Percentiles rank a stretch among this genome's conserved stretches.
phyloP scores from a whole-genome alignment of 2,888 invertebrate species.

The Tachina grossa region DNA sequence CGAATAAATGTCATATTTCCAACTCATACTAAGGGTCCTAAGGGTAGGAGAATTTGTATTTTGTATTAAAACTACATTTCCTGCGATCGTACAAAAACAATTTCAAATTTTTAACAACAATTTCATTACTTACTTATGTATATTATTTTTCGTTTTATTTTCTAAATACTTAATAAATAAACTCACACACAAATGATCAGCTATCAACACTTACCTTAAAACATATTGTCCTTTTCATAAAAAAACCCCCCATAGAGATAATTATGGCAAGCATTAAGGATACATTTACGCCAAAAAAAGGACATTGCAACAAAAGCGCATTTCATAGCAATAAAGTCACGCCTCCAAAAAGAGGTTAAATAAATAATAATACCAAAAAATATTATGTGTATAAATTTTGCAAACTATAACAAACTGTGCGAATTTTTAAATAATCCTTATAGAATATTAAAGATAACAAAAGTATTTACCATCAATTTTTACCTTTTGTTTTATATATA shows the following conservation, averaged over 20 bases:
- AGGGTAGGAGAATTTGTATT: too few relatives aligned
- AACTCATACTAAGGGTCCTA: too few relatives aligned
- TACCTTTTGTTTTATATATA: conserved; percentile 29
- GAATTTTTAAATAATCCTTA: conserved; percentile 50
- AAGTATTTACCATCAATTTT: background rate
- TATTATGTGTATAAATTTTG: background rate
- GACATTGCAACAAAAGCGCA: background rate
- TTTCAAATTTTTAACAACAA: too few relatives aligned
- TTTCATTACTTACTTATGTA: too few relatives aligned
- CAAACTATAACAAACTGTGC: conserved; percentile 23
- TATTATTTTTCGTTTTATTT: too few relatives aligned
- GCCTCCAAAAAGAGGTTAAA: conserved; percentile 32
- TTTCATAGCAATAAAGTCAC: conserved; percentile 25
- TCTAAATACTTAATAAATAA: too few relatives aligned
- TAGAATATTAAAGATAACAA: conserved; percentile 23
- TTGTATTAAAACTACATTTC: too few relatives aligned
- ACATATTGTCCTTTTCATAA: conserved; percentile 27
- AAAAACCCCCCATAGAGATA: conserved; percentile 37
- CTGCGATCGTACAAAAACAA: too few relatives aligned
- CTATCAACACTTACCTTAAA: conserved; percentile 6
- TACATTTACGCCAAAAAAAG: background rate
- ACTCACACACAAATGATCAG: conserved; percentile 8
- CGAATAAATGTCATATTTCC: too few relatives aligned
- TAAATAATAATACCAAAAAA: background rate
- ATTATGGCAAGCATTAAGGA: conserved; percentile 21